Evolutionary conservation across 1,140 invertebrate species (phyloP).

Genomic region (Bombus consobrinus): DNA sequence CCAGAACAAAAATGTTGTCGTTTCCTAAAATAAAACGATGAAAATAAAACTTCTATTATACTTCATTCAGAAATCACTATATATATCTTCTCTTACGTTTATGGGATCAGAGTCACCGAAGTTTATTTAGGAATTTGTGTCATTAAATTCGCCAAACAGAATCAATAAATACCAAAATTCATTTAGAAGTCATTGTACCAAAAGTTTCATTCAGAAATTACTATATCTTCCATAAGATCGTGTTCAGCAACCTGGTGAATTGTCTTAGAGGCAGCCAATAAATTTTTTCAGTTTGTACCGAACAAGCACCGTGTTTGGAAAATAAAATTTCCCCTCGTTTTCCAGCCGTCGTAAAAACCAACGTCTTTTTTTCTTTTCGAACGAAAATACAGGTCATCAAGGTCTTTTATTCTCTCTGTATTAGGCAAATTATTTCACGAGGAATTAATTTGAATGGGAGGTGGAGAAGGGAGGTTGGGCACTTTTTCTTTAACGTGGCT

Average conservation of each 20-base stretch:
- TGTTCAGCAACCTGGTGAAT: background rate
- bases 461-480: background rate
- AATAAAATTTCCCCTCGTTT: background rate
- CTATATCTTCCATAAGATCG: background rate
- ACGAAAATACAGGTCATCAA: background rate
- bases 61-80: background rate
- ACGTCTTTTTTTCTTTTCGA: background rate
- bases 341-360: background rate
- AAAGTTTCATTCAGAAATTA: background rate
- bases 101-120: too few species aligned
- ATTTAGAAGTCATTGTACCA: background rate
- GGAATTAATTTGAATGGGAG: conserved; percentile 27
- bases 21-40: background rate
- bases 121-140: background rate
- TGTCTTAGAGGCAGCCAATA: background rate
- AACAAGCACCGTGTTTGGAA: background rate
- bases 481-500: conserved; percentile 8
- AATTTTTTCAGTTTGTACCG: background rate
- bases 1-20: background rate
- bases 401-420: background rate
- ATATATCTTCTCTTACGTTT: background rate
- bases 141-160: too few species aligned
- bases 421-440: conserved; percentile 16
- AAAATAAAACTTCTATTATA: background rate
- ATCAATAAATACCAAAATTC: background rate